Percentiles rank a stretch among this genome's conserved stretches.
Conservation (phyloP, 1,140 invertebrate species). For the Scylla paramamosain region DNA sequence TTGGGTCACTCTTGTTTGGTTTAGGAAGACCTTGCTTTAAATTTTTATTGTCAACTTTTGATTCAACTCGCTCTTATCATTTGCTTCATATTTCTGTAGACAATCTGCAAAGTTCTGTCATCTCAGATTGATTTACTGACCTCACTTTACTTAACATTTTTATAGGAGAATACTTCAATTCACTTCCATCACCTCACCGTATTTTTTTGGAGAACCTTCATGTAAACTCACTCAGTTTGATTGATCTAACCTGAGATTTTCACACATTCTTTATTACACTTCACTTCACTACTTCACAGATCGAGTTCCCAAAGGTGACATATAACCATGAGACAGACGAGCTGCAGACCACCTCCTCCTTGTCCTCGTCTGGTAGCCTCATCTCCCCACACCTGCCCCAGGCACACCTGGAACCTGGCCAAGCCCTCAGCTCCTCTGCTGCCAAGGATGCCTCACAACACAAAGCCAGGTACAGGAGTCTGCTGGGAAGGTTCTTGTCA, state of each 20-base stretch:
- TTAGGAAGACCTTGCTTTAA: background rate
- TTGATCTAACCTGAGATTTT: too few relatives aligned
- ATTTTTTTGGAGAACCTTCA: too few relatives aligned
- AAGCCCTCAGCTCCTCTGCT: background rate
- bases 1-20: background rate
- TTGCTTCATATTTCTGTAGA: too few relatives aligned
- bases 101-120: too few relatives aligned
- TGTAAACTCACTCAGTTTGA: too few relatives aligned
- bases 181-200: too few relatives aligned
- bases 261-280: background rate
- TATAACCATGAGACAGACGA: slow-evolving; percentile 68
- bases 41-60: too few relatives aligned
- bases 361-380: slow-evolving; percentile 55
- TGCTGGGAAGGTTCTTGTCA: too few relatives aligned
- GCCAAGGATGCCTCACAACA: background rate
- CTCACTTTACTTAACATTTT: too few relatives aligned
- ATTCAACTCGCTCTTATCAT: too few relatives aligned
- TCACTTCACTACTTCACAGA: slow-evolving; percentile 44
- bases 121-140: too few relatives aligned
- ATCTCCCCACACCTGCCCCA: slow-evolving; percentile 71
- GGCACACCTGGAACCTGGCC: background rate
- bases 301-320: slow-evolving; percentile 76
- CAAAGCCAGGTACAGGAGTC: background rate
- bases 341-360: slow-evolving; percentile 33
- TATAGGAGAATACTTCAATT: too few relatives aligned